Percentiles rank a stretch among this genome's conserved stretches.
Evolutionary conservation across 2,113 vertebrate genomes (phyloP).

Genomic region (Phalacrocorax carbo): DNA sequence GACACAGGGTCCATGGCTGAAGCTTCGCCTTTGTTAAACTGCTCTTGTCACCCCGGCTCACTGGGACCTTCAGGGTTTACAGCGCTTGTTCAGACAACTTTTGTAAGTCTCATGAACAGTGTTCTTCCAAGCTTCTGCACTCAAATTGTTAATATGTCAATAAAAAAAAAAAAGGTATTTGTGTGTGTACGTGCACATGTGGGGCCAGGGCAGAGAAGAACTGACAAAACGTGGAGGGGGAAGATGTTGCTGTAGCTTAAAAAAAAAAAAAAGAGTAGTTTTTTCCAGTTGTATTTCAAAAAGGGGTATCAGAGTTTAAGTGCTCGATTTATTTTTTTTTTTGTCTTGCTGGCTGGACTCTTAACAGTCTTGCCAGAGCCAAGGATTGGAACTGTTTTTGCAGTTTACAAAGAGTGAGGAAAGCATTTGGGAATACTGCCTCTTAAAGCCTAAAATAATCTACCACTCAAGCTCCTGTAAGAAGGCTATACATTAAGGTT

Average conservation of each 20-base stretch:
- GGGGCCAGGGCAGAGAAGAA: not conserved
- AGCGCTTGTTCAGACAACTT: not conserved
- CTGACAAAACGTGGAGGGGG: not conserved
- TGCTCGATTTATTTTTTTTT: not conserved
- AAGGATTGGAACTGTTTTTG: slow-evolving; percentile 8
- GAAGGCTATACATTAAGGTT: not conserved
- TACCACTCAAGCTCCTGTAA: not conserved
- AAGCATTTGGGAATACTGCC: slow-evolving; percentile 15
- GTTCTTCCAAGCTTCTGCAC: not conserved
- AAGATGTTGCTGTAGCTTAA: not conserved
- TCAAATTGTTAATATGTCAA: not conserved
- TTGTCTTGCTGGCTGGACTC: not conserved
- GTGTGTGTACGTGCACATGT: fast-evolving
- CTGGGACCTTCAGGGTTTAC: not conserved
- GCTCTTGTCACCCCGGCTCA: fast-evolving
- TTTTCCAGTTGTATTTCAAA: not conserved
- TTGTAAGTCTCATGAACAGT: fast-evolving
- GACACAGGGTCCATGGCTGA: not conserved
- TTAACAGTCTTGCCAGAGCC: not conserved
- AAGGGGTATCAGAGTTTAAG: not conserved
- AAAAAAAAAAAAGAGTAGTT: not conserved
- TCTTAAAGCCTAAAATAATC: slow-evolving; percentile 4
- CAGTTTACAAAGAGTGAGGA: not conserved
- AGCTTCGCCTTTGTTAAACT: not conserved
- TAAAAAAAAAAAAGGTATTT: not conserved